Base-by-base conservation (phyloP, 2,888 invertebrate species). In the Cinara cedri region DNA sequence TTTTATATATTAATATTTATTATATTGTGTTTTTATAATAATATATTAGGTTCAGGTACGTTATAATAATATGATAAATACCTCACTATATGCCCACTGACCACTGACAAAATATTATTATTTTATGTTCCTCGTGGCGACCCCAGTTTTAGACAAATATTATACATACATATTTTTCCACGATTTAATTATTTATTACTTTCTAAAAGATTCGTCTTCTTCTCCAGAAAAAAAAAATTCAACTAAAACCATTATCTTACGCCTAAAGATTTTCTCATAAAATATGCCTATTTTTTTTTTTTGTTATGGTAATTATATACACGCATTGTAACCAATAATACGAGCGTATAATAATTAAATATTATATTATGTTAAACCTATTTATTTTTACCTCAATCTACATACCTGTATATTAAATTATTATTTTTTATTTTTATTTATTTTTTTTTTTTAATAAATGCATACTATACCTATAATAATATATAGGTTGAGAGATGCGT, bases 101-200 rank as follows among this genome's bases (percentile, higher is more conserved):
- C 14, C 42, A 54, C 42, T 55, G 54, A 54, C 34, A 21, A 55
- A 55, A 63, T 42, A 60, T 26, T 60, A 51, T 8, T n/a, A 60
- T 60, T n/a, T n/a, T n/a, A 26, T 26, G 60, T 63, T 65, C 71
- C 57, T 71, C 71, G 14, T 57, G 71, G 71, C 71, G 44, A 71
- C 42, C 49, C 49, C 13, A 44, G 42, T 71, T 57, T 55, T n/a
- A 11, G 44, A 57, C 24, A n/a, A 49, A 19, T 60, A 10, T 3
- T 4, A 34, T 34, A 34, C 6, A 34, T n/a, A 34, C 1, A 13
- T 13, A 34, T 49, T 34, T 49, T 46, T 60, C 60, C 42, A 9
- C 4, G 46, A 26, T 60, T 26, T 62, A 26, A 60, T 44, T 44
- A 57, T 72, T 72, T 72, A 62, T 60, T 72, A 62, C 72, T 72